phyloP scores from a whole-genome alignment of 2,113 vertebrate genomes.

The Plestiodon gilberti region DNA sequence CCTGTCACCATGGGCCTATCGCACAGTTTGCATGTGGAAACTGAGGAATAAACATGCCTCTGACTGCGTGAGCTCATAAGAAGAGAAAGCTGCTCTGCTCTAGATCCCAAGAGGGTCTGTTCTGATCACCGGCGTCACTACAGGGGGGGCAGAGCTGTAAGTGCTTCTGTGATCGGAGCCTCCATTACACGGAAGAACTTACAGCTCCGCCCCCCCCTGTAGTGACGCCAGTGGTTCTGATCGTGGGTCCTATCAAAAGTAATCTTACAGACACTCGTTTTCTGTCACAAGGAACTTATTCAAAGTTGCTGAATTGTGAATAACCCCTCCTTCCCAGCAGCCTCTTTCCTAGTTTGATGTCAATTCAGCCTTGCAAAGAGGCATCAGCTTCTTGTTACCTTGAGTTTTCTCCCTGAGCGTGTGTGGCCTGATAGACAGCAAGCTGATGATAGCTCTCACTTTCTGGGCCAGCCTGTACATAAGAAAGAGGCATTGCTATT shows the following conservation, averaged over 20 bases:
- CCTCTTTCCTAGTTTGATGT: neutral
- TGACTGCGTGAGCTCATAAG: neutral
- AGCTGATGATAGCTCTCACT: neutral
- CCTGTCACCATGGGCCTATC: neutral
- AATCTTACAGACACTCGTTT: neutral
- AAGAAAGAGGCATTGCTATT: neutral
- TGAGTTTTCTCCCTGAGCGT: neutral
- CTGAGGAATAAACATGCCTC: neutral
- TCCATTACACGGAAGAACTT: no score
- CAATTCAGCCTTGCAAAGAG: neutral
- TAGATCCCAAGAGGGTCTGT: neutral
- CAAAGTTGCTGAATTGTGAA: neutral
- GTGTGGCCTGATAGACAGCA: neutral
- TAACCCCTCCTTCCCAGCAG: neutral
- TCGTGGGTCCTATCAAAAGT: neutral
- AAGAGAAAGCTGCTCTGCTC: neutral
- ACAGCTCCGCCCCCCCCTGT: no score
- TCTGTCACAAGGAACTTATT: neutral
- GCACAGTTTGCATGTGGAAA: neutral
- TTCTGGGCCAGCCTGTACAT: neutral
- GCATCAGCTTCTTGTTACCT: conserved; percentile 1
- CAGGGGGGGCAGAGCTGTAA: no score
- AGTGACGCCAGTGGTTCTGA: no score
- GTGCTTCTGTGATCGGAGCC: no score
- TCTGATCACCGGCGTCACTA: no score